Percentiles rank a stretch among this genome's conserved stretches.
phyloP scores from a whole-genome alignment of 2,888 invertebrate species.

The Electrophaes corylata region DNA sequence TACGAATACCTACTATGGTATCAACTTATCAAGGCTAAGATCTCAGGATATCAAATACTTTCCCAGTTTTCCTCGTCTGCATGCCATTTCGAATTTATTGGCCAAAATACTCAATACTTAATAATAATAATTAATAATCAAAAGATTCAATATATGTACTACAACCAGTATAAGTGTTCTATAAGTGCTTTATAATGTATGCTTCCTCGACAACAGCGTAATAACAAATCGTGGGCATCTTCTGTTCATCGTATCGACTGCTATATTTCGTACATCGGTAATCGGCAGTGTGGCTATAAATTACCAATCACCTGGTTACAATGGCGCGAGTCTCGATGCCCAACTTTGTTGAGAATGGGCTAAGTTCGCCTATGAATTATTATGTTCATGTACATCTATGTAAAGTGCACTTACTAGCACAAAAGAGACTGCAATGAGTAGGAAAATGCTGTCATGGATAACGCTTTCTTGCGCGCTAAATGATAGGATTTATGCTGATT shows the following conservation, averaged over 20 bases:
- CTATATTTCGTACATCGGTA: conserved; percentile 28
- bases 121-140: too few relatives aligned
- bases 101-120: too few relatives aligned
- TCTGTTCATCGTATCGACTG: conserved; percentile 7
- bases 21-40: neutral
- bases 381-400: conserved; percentile 59
- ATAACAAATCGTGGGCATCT: neutral
- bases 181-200: too few relatives aligned
- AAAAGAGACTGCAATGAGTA: conserved; percentile 40
- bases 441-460: too few relatives aligned
- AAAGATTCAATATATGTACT: too few relatives aligned
- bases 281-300: conserved; percentile 51
- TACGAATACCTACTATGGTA: neutral
- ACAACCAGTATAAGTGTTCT: too few relatives aligned
- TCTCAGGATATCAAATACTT: too few relatives aligned
- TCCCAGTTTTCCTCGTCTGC: too few relatives aligned
- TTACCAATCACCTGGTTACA: conserved; percentile 62
- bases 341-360: conserved; percentile 61
- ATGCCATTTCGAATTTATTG: too few relatives aligned
- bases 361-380: conserved; percentile 69
- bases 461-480: too few relatives aligned
- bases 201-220: too few relatives aligned
- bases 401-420: conserved; percentile 65
- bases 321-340: conserved; percentile 45
- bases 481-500: too few relatives aligned